Conservation (phyloP, 2,888 invertebrate genomes). For the Shargacucullia verbasci region DNA sequence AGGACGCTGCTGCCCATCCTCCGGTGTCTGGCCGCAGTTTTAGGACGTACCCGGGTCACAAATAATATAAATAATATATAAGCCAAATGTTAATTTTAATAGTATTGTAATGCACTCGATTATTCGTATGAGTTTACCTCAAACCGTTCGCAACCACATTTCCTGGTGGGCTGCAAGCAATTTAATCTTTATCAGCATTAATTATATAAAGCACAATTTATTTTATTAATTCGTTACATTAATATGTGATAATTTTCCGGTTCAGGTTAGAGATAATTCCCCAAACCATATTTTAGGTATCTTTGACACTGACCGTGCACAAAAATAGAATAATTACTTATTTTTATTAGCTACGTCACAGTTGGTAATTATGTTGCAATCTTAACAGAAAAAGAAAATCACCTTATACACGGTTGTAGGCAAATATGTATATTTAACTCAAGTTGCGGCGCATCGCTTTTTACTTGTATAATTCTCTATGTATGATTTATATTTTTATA, state of each 20-base stretch:
- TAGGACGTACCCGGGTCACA: too few species aligned
- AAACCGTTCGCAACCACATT: slow-evolving; percentile 75
- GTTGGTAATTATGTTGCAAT: too few species aligned
- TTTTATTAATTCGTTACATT: slow-evolving; percentile 16
- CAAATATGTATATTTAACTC: too few species aligned
- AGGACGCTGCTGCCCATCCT: too few species aligned
- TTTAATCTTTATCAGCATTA: slow-evolving; percentile 48
- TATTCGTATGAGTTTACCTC: slow-evolving; percentile 74
- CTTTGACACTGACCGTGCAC: not conserved
- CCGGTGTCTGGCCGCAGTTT: too few species aligned
- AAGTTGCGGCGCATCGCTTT: too few species aligned
- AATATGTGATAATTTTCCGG: slow-evolving; percentile 9
- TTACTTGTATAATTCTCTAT: too few species aligned
- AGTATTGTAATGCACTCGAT: slow-evolving; percentile 51
- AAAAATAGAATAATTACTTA: not conserved
- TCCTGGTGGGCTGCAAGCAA: slow-evolving; percentile 83
- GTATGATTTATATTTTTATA: too few species aligned
- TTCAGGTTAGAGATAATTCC: not conserved
- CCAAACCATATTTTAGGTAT: slow-evolving; percentile 11
- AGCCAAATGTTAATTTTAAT: slow-evolving; percentile 32
- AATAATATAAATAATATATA: too few species aligned
- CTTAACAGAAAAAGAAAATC: too few species aligned
- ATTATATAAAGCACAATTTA: slow-evolving; percentile 22
- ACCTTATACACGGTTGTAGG: too few species aligned
- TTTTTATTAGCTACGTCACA: too few species aligned